Conservation (phyloP, 2,113 vertebrate genomes). For the Triplophysa tibetana region DNA sequence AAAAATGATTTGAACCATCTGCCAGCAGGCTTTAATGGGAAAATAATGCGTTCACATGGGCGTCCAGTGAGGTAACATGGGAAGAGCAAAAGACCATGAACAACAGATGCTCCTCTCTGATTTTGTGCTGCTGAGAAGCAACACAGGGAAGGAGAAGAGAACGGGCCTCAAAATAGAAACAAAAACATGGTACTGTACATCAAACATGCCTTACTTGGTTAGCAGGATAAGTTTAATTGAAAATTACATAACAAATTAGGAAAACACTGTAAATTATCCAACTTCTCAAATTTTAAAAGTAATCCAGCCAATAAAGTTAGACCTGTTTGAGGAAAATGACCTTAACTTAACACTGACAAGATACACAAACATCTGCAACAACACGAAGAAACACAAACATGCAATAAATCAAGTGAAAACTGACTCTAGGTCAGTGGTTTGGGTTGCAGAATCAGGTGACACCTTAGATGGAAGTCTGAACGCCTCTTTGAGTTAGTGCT, state of each 20-base stretch:
- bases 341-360: background rate
- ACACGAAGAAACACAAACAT: conserved; percentile 21
- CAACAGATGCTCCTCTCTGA: conserved; percentile 52
- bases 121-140: conserved; percentile 42
- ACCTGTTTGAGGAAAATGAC: background rate
- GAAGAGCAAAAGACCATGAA: conserved; percentile 53
- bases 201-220: background rate
- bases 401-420: conserved; percentile 23
- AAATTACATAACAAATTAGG: background rate
- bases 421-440: conserved; percentile 26
- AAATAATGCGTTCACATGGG: conserved; percentile 48
- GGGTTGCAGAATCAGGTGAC: conserved; percentile 31
- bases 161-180: background rate
- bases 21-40: conserved; percentile 50
- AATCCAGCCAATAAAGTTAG: background rate
- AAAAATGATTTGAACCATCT: conserved; percentile 38
- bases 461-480: conserved; percentile 22
- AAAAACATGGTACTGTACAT: background rate
- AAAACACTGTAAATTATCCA: background rate
- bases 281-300: background rate
- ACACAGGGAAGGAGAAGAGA: background rate
- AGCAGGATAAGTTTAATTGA: background rate
- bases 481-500: conserved; percentile 26
- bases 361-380: background rate
- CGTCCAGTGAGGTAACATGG: conserved; percentile 44